phyloP scores from a whole-genome alignment of 2,888 invertebrate genomes.

The Macrophya alboannulata region DNA sequence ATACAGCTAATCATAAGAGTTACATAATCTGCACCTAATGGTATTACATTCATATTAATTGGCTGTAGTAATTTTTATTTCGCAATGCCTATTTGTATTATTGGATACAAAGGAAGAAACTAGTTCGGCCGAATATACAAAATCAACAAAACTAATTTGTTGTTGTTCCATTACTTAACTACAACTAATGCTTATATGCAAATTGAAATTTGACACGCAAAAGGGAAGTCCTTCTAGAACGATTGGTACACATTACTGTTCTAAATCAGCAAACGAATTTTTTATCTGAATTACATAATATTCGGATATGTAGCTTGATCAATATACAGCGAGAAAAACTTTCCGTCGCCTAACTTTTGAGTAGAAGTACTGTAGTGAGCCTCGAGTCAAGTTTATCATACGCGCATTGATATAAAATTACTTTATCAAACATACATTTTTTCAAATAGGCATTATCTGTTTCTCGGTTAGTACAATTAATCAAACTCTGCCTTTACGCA shows the following conservation, averaged over 20 bases:
- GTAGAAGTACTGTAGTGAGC: background rate
- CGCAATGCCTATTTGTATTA: background rate
- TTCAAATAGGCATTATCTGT: slow-evolving; percentile 11
- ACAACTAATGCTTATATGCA: too few relatives aligned
- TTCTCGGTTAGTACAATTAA: background rate
- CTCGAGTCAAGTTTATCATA: background rate
- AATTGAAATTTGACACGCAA: too few relatives aligned
- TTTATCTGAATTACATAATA: too few relatives aligned
- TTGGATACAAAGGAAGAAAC: background rate
- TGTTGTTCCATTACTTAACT: too few relatives aligned
- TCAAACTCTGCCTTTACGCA: too few relatives aligned
- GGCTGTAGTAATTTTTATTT: background rate
- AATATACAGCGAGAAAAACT: background rate
- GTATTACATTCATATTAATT: background rate
- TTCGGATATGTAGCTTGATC: too few relatives aligned
- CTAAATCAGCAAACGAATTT: too few relatives aligned
- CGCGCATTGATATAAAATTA: background rate
- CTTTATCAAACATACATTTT: slow-evolving; percentile 4
- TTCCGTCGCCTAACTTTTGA: background rate
- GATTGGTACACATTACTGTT: too few relatives aligned
- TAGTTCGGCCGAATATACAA: background rate
- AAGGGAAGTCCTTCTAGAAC: too few relatives aligned
- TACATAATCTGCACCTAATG: background rate
- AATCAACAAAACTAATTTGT: background rate
- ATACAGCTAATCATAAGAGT: background rate